These are phyloP conservation scores for Ctenochaetus hawaiiensis DNA, from an alignment of 2,797 vertebrate species.

Conservation along the genomic window DNA sequence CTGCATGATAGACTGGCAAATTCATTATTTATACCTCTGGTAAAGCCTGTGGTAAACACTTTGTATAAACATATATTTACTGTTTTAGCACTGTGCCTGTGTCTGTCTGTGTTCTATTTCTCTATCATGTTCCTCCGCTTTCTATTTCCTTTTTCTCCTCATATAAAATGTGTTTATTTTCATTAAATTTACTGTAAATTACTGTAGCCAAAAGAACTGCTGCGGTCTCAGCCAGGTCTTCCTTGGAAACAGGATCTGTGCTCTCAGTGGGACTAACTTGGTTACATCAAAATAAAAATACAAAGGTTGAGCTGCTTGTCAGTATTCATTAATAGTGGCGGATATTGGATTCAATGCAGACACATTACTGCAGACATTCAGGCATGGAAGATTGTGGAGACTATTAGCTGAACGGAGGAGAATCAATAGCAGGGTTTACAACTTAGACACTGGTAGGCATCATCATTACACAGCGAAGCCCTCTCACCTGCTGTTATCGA, in stretches of 20 bases:
- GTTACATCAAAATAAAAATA: slow-evolving; percentile 71
- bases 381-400: slow-evolving; percentile 65
- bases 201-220: slow-evolving; percentile 52
- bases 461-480: slow-evolving; percentile 80
- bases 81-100: slow-evolving; percentile 50
- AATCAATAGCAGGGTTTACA: slow-evolving; percentile 85
- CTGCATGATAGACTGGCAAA: slow-evolving; percentile 64
- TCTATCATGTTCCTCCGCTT: slow-evolving; percentile 29
- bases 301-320: slow-evolving; percentile 71
- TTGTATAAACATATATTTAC: slow-evolving; percentile 54
- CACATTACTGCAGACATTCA: slow-evolving; percentile 74
- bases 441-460: slow-evolving; percentile 83
- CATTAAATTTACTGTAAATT: slow-evolving; percentile 60
- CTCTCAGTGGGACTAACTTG: slow-evolving; percentile 65
- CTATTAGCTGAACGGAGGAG: slow-evolving; percentile 75
- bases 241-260: slow-evolving; percentile 63
- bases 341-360: slow-evolving; percentile 74
- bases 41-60: slow-evolving; percentile 62
- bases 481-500: slow-evolving; percentile 84
- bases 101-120: slow-evolving; percentile 30
- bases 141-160: slow-evolving; percentile 36
- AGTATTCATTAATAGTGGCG: slow-evolving; percentile 73
- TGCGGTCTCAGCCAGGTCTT: slow-evolving; percentile 53
- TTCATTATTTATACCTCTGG: slow-evolving; percentile 61
- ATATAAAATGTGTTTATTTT: slow-evolving; percentile 66